phyloP scores from a whole-genome alignment of 30 jellyfish, hydroid and myxozoan genomes.

The Aurelia sp. region DNA sequence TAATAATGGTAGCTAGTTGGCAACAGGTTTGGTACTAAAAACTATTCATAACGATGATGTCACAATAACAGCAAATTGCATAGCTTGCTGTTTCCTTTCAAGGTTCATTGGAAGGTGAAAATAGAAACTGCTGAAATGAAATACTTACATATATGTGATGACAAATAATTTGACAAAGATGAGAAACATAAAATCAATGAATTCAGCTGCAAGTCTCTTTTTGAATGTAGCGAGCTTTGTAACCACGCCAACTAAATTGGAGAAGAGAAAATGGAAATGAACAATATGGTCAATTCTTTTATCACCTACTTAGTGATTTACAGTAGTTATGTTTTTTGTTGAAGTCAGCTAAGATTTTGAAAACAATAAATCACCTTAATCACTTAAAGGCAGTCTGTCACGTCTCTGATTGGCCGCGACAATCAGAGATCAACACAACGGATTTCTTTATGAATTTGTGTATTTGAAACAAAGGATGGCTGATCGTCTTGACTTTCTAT shows the following conservation, averaged over 20 bases:
- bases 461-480: too few species aligned
- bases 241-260: constrained; percentile 24
- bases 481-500: too few species aligned
- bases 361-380: too few species aligned
- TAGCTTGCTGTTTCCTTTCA: background rate
- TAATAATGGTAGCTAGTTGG: too few species aligned
- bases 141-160: constrained; percentile 66
- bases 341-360: too few species aligned
- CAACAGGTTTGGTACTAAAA: too few species aligned
- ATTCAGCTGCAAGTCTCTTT: constrained; percentile 87
- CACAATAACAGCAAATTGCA: background rate
- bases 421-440: too few species aligned
- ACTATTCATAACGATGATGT: too few species aligned
- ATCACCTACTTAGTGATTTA: background rate
- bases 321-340: too few species aligned
- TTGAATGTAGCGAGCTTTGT: constrained; percentile 74
- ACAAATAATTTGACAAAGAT: constrained; percentile 73
- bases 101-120: background rate
- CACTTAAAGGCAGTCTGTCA: too few species aligned
- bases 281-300: background rate
- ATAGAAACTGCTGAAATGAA: background rate
- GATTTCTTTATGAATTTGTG: too few species aligned
- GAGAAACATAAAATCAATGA: constrained; percentile 77
- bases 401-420: too few species aligned
- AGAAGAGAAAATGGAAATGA: background rate